Evolutionary conservation across 2,113 vertebrate genomes (phyloP).

Genomic region (Thymallus thymallus): DNA sequence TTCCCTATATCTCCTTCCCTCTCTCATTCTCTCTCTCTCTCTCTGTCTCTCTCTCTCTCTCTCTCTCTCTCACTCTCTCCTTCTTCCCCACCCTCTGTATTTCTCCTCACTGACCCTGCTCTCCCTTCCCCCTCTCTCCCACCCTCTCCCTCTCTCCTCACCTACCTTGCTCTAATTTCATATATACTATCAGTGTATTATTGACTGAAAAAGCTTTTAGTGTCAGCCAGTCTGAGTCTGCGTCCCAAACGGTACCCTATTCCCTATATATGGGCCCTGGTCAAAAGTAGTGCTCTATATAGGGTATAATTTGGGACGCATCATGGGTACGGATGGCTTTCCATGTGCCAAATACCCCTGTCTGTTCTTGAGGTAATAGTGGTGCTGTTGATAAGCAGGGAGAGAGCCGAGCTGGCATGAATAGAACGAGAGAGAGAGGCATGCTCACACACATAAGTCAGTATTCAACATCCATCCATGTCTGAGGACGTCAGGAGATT

Average conservation of each 20-base stretch:
- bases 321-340: conserved; percentile 8
- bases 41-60: background rate
- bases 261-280: no score
- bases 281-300: no score
- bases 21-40: conserved; percentile 3
- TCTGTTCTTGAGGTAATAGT: conserved; percentile 20
- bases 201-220: conserved; percentile 39
- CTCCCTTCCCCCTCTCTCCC: no score
- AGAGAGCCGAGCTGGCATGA: conserved; percentile 8
- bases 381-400: background rate
- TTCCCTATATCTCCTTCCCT: background rate
- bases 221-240: conserved; percentile 35
- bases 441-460: no score
- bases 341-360: conserved; percentile 50
- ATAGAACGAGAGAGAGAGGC: background rate
- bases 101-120: background rate
- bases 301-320: background rate
- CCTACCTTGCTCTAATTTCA: conserved; percentile 28
- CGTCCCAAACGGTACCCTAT: no score
- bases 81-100: background rate
- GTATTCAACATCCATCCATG: no score
- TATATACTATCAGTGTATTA: conserved; percentile 45
- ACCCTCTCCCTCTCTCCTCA: background rate
- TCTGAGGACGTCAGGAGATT: no score
- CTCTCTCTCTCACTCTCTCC: background rate